These are phyloP conservation scores for Bos indicus DNA, from an alignment of 2,113 vertebrate species.

Conservation along the genomic window DNA sequence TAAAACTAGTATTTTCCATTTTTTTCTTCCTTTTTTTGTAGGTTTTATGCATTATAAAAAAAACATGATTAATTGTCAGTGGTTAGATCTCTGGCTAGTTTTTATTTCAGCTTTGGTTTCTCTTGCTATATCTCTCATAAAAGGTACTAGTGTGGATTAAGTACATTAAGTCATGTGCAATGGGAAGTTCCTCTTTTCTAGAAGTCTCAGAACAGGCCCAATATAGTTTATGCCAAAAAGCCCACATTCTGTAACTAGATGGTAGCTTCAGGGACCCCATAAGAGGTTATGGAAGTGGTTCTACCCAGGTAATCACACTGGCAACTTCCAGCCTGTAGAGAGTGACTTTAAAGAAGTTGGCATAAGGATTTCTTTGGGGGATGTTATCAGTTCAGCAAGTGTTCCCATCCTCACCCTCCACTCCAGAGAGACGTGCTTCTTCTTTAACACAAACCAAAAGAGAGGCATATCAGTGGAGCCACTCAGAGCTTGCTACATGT, in stretches of 20 bases:
- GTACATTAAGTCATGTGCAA: background rate
- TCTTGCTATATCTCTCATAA: constrained; percentile 17
- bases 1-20: background rate
- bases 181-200: background rate
- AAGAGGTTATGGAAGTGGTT: background rate
- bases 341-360: background rate
- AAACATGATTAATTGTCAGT: background rate
- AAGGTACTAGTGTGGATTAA: background rate
- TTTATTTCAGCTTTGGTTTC: constrained; percentile 12
- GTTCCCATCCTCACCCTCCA: background rate
- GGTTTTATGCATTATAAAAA: background rate
- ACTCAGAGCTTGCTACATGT: background rate
- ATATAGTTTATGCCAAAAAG: background rate
- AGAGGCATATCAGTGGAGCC: background rate
- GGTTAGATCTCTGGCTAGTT: background rate
- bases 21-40: background rate
- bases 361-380: background rate
- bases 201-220: background rate
- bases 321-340: background rate
- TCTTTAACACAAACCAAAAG: background rate
- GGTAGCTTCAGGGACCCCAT: background rate
- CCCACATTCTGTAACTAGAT: background rate
- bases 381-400: background rate
- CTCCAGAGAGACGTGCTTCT: background rate
- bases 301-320: background rate